phyloP scores from a whole-genome alignment of 2,797 vertebrate genomes.

The Aeoliscus strigatus region DNA sequence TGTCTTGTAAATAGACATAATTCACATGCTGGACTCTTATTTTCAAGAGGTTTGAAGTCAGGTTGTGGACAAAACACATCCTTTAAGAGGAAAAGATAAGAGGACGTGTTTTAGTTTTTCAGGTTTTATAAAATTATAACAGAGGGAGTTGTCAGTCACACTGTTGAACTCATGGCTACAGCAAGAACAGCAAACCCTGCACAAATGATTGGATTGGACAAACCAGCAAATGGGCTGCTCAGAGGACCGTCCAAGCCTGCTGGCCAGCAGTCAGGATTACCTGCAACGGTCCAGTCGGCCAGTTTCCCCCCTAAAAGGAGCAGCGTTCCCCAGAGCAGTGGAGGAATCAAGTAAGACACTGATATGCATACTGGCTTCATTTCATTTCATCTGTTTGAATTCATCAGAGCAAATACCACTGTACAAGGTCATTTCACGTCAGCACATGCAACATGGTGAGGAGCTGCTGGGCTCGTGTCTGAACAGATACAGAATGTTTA shows the following conservation, averaged over 20 bases:
- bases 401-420: no score
- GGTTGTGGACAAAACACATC: constrained; percentile 36
- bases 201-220: constrained; percentile 64
- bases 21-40: constrained; percentile 64
- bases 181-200: constrained; percentile 70
- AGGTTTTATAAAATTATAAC: constrained; percentile 18
- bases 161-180: constrained; percentile 63
- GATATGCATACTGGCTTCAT: neutral
- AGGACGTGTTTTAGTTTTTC: constrained; percentile 30
- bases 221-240: constrained; percentile 66
- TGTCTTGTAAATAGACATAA: constrained; percentile 69
- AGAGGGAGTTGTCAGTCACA: constrained; percentile 15
- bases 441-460: no score
- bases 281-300: constrained; percentile 38
- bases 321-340: constrained; percentile 64
- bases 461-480: no score
- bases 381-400: neutral
- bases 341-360: constrained; percentile 69
- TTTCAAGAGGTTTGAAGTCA: constrained; percentile 68
- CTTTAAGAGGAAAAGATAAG: constrained; percentile 34
- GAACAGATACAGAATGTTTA: no score
- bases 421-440: no score
- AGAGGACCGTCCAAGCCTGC: constrained; percentile 55
- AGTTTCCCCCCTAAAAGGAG: constrained; percentile 49
- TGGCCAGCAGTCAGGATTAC: constrained; percentile 38